A percentile compares a stretch with the other conserved stretches of the same genome.
phyloP scores from a whole-genome alignment of 2,113 vertebrate species.

The Mus pahari region DNA sequence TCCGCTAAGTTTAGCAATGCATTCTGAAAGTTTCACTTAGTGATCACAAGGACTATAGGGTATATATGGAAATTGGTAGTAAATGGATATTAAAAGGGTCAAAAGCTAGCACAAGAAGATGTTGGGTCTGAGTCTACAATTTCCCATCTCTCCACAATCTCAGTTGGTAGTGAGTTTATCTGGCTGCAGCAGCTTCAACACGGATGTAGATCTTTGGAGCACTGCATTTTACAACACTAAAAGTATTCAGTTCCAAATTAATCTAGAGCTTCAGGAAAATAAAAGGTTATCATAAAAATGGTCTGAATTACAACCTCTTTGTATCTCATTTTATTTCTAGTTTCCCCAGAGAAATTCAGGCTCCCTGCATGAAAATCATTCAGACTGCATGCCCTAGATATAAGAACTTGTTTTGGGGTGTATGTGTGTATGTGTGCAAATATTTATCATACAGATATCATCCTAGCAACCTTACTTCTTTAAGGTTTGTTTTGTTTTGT shows the following conservation, averaged over 20 bases:
- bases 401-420: background rate
- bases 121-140: background rate
- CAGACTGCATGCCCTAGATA: background rate
- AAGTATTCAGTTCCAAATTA: background rate
- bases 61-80: background rate
- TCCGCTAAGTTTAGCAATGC: background rate
- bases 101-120: background rate
- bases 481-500: background rate
- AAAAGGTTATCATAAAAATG: background rate
- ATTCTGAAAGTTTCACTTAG: background rate
- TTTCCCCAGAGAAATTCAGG: background rate
- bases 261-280: background rate
- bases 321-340: background rate
- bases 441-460: background rate
- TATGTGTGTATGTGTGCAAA: background rate
- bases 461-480: background rate
- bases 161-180: no score
- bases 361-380: background rate
- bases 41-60: background rate
- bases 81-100: background rate
- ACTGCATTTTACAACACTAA: background rate
- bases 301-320: background rate
- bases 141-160: background rate
- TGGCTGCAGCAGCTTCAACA: background rate
- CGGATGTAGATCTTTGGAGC: background rate